A percentile compares a stretch with the other conserved stretches of the same genome.
Evolutionary conservation across 2,797 vertebrate genomes (phyloP).

Genomic region (Alectoris magna): DNA sequence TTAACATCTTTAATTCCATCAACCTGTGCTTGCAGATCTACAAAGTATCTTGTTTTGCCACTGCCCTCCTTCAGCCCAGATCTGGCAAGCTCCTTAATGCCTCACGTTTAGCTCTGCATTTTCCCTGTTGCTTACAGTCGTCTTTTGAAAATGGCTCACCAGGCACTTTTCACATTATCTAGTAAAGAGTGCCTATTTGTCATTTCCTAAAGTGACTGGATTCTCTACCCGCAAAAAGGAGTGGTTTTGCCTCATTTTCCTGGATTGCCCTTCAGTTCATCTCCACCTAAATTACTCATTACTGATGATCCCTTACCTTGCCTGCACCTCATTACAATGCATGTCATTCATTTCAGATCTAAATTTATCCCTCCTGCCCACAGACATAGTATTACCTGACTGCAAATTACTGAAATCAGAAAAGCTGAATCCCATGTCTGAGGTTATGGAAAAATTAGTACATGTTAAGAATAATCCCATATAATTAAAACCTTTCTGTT

Average conservation of each 20-base stretch:
- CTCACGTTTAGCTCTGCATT: background rate
- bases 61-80: background rate
- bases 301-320: slow-evolving; percentile 55
- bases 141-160: background rate
- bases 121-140: background rate
- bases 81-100: background rate
- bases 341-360: slow-evolving; percentile 52
- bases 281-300: slow-evolving; percentile 36
- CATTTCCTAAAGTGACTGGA: background rate
- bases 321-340: slow-evolving; percentile 31
- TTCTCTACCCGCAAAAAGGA: background rate
- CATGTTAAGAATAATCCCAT: slow-evolving; percentile 41
- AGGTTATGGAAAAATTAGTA: slow-evolving; percentile 45
- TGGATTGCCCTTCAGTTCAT: slow-evolving; percentile 30
- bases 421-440: slow-evolving; percentile 56
- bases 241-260: slow-evolving; percentile 38
- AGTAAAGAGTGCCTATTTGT: background rate
- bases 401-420: slow-evolving; percentile 58
- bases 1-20: background rate
- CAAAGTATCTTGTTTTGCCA: background rate
- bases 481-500: slow-evolving; percentile 52
- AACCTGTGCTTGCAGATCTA: background rate
- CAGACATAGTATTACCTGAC: slow-evolving; percentile 43
- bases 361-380: slow-evolving; percentile 59
- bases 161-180: background rate